A percentile compares a stretch with the other conserved stretches of the same genome.
Conservation (phyloP, 2,113 vertebrate genomes). For the Prietella phreatophila region DNA sequence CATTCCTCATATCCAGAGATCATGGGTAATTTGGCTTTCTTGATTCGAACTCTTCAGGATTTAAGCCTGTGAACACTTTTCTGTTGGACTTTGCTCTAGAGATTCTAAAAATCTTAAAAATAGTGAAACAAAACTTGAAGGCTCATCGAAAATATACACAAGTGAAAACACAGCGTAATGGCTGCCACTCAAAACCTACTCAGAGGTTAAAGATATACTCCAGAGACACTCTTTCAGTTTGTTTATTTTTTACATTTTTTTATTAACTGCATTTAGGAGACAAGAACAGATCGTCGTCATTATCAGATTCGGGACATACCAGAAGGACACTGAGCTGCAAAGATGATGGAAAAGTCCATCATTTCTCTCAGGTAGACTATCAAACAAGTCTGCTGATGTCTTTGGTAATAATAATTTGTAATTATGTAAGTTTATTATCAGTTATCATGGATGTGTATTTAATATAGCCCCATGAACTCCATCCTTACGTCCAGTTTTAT, state of each 20-base stretch:
- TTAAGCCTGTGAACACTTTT: neutral
- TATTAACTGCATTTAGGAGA: neutral
- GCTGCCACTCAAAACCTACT: neutral
- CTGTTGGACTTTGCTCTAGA: too few species aligned
- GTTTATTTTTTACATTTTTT: neutral
- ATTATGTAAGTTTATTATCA: neutral
- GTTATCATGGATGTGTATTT: neutral
- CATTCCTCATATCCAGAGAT: neutral
- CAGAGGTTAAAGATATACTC: neutral
- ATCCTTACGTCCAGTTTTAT: neutral
- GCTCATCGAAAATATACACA: neutral
- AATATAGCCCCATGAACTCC: neutral
- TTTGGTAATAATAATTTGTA: neutral
- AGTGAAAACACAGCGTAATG: too few species aligned
- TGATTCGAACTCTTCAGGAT: neutral
- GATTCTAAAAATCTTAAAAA: too few species aligned
- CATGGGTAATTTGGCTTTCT: neutral
- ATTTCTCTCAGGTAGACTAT: neutral
- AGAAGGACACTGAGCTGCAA: neutral
- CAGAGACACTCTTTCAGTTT: neutral
- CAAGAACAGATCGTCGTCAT: neutral
- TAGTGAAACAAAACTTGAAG: too few species aligned
- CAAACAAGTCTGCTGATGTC: neutral
- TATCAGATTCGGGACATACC: neutral
- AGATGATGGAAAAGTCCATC: neutral